Base-by-base conservation (phyloP, 2,113 vertebrate genomes). In the Macrotus californicus region DNA sequence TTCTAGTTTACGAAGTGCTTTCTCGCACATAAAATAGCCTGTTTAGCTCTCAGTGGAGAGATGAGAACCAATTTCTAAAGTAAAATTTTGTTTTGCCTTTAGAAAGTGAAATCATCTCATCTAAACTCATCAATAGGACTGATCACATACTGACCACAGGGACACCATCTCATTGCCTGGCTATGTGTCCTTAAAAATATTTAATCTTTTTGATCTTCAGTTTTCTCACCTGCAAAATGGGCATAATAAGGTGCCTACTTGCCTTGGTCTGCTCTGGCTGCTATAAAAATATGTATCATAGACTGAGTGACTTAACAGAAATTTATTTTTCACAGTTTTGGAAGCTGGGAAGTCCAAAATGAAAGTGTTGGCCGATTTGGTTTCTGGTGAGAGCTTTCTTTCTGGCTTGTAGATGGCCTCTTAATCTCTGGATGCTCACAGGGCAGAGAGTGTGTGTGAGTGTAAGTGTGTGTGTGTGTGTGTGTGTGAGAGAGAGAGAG, bases 81-180 rank as follows among this genome's bases (percentile, higher is more conserved):
- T 41, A 31, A 61, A 61, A 61, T 31, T 5, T 34, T 39, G 15
- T 90, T 85, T n/a, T 77, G 31, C 24, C 39, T 93, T 96, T 76
- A 94, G 77, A 95, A 73, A 87, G 18, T 43, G 39, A 82, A 89
- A 77, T 50, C 41, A 77, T 85, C 52, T 89, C 24, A 6, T 82
- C 84, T 75, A 86, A 87, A 61, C 31, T 69, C 90, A 87, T 89
- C 73, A 91, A 56, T 34, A 86, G 84, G 46, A 85, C 56, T 81
- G 54, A 76, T 8, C 36, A 72, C 24, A 59, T 52, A 46, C 7
- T 84, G 64, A 24, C 70, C 70, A 59, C 46, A 15, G 52, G 26
- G n/a, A 43, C 18, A 26, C 66, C 41, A 52, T 13, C 48, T 94
- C 43, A 77, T 39, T 79, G 69, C 81, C 70, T 54, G 24, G 50